These are phyloP conservation scores for Nannoperca australis DNA, from an alignment of 2,797 vertebrate genomes.

Conservation along the genomic window DNA sequence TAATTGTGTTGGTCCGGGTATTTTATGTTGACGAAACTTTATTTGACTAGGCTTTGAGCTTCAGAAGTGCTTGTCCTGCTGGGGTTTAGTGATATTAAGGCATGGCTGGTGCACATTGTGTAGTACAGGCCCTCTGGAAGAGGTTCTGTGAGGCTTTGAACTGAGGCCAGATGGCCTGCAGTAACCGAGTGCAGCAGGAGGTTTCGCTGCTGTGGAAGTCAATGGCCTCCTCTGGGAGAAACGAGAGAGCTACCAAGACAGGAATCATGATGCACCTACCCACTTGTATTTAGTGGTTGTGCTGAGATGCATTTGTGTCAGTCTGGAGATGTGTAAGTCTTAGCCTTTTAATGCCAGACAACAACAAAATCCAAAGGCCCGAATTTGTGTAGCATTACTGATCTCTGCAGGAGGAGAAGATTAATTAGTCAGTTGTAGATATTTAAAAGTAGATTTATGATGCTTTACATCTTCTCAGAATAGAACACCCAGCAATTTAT, in stretches of 20 bases:
- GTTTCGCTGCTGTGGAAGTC: conserved; percentile 61
- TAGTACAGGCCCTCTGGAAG: conserved; percentile 52
- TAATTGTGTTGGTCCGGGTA: background rate
- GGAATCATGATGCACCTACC: conserved; percentile 43
- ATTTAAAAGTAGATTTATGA: background rate
- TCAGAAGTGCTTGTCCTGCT: conserved; percentile 41
- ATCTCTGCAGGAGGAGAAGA: conserved; percentile 7
- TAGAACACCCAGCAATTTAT: background rate
- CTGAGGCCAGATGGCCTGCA: conserved; percentile 68
- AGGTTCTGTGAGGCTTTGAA: conserved; percentile 65
- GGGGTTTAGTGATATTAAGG: conserved; percentile 57
- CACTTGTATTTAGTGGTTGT: background rate
- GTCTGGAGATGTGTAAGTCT: conserved; percentile 30
- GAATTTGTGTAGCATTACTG: conserved; percentile 1
- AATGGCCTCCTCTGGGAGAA: conserved; percentile 63
- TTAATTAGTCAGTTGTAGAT: background rate
- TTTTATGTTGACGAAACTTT: conserved; percentile 37
- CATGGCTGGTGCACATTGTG: conserved; percentile 47
- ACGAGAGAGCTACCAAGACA: conserved; percentile 52
- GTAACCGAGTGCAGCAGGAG: conserved; percentile 62
- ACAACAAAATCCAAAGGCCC: conserved; percentile 18
- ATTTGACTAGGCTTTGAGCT: conserved; percentile 37
- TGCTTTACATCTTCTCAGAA: background rate
- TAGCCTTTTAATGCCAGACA: conserved; percentile 27
- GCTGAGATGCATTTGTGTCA: conserved; percentile 42